Evolutionary conservation across 1,140 invertebrate species (phyloP).

Genomic region (Sitophilus oryzae): DNA sequence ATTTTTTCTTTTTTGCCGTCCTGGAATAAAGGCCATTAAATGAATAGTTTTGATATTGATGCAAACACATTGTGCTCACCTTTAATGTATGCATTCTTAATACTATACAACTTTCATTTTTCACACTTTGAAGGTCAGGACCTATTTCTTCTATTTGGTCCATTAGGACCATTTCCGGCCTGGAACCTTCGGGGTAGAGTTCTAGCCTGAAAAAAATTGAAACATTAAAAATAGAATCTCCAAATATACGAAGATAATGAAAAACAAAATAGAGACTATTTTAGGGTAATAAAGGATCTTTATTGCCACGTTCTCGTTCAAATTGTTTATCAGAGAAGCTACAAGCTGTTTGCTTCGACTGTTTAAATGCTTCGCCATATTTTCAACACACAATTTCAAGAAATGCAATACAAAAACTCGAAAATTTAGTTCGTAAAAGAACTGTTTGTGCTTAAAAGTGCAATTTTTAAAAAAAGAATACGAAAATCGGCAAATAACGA

Average conservation of each 20-base stretch:
- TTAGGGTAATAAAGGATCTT: too few species aligned
- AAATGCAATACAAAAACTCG: too few species aligned
- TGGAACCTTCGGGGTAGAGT: slow-evolving; percentile 85
- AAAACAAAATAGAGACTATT: too few species aligned
- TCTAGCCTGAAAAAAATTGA: slow-evolving; percentile 55
- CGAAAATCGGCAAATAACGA: too few species aligned
- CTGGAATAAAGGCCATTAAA: neutral
- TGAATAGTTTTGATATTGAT: neutral
- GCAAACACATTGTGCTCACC: slow-evolving; percentile 48
- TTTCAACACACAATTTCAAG: too few species aligned
- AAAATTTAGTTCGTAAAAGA: too few species aligned
- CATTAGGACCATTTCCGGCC: slow-evolving; percentile 92
- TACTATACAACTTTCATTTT: slow-evolving; percentile 92
- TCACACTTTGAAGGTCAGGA: slow-evolving; percentile 77
- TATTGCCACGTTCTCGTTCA: too few species aligned
- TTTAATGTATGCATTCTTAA: slow-evolving; percentile 82
- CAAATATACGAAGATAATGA: neutral
- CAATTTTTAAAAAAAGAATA: too few species aligned
- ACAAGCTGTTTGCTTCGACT: too few species aligned
- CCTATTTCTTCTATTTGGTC: slow-evolving; percentile 88
- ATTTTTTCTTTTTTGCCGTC: slow-evolving; percentile 25
- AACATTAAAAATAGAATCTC: neutral
- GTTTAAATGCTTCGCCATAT: too few species aligned
- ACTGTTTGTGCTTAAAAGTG: too few species aligned
- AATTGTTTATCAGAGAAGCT: too few species aligned